These are phyloP conservation scores for Drosophila micromelanica DNA, from an alignment of 1,140 invertebrate species.

Conservation along the genomic window DNA sequence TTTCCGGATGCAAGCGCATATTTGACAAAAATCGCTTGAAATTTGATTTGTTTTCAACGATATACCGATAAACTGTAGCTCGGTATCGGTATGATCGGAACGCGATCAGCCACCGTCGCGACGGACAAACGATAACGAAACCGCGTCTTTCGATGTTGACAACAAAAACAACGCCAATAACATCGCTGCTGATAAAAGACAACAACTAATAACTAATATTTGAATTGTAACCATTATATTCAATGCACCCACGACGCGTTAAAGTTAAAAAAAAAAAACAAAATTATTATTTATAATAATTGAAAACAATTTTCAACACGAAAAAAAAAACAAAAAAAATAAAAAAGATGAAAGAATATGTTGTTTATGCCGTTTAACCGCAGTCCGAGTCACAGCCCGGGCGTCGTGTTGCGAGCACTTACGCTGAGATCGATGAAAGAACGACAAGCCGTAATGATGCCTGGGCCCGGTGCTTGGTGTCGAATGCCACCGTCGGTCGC, in stretches of 20 bases:
- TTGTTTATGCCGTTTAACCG: slow-evolving; percentile 18
- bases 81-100: slow-evolving; percentile 2
- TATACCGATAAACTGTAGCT: slow-evolving; percentile 15
- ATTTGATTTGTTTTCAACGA: neutral
- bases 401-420: slow-evolving; percentile 66
- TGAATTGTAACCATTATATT: slow-evolving; percentile 11
- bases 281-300: slow-evolving; percentile 14
- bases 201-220: slow-evolving; percentile 8
- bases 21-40: slow-evolving; percentile 3
- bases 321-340: slow-evolving; percentile 14
- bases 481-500: slow-evolving; percentile 20
- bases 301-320: slow-evolving; percentile 22
- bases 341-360: slow-evolving; percentile 16
- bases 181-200: slow-evolving; percentile 22
- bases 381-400: slow-evolving; percentile 20
- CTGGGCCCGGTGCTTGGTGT: slow-evolving; percentile 34
- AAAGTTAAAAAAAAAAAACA: slow-evolving; percentile 1
- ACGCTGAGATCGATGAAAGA: slow-evolving; percentile 80
- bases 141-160: slow-evolving; percentile 7
- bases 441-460: slow-evolving; percentile 63
- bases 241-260: slow-evolving; percentile 29
- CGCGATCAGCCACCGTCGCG: slow-evolving; percentile 15
- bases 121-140: slow-evolving; percentile 26
- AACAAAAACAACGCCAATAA: neutral
- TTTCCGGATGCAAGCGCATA: slow-evolving; percentile 16